Percentiles rank a stretch among this genome's conserved stretches.
These are phyloP conservation scores for Pluvianellus socialis DNA, from an alignment of 2,113 vertebrate genomes.

Conservation along the genomic window DNA sequence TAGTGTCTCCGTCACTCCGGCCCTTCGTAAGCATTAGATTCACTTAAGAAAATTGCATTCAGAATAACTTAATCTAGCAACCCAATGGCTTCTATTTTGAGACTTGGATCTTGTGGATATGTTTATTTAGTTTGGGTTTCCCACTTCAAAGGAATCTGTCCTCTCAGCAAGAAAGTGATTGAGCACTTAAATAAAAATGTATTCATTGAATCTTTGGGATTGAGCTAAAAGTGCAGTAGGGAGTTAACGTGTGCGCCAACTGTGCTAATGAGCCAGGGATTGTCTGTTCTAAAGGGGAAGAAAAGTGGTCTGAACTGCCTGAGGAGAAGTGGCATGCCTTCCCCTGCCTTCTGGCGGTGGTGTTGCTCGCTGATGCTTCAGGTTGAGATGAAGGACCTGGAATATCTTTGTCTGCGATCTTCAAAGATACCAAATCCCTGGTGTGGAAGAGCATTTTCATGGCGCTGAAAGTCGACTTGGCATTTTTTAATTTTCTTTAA, in stretches of 20 bases:
- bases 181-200: slow-evolving; percentile 37
- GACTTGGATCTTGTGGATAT: slow-evolving; percentile 29
- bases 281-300: background rate
- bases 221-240: background rate
- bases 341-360: background rate
- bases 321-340: background rate
- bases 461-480: background rate
- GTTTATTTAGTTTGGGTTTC: slow-evolving; percentile 35
- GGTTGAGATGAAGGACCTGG: background rate
- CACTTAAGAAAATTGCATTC: slow-evolving; percentile 32
- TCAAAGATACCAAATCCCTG: background rate
- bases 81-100: slow-evolving; percentile 10
- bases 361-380: background rate
- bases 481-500: background rate
- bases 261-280: slow-evolving; percentile 2
- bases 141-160: slow-evolving; percentile 49
- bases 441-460: background rate
- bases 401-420: background rate
- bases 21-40: background rate
- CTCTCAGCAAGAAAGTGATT: slow-evolving; percentile 48
- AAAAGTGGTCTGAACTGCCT: background rate
- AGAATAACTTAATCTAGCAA: slow-evolving; percentile 37
- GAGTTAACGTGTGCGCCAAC: background rate
- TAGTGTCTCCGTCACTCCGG: background rate
- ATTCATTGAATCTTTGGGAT: slow-evolving; percentile 38